phyloP scores from a whole-genome alignment of 2,113 vertebrate genomes.

The Gila orcuttii region DNA sequence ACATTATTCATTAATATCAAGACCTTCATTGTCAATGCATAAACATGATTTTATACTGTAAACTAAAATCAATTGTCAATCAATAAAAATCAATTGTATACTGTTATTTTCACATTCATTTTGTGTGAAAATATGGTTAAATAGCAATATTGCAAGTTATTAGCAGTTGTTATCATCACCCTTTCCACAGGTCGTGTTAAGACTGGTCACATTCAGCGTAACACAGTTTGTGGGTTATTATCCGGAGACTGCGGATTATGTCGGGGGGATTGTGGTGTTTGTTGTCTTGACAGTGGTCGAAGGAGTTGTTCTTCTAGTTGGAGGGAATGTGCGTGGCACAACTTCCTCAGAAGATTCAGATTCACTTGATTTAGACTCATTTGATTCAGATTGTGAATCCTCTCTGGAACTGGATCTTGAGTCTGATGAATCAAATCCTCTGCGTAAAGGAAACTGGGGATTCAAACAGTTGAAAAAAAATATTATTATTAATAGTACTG shows the following conservation, averaged over 20 bases:
- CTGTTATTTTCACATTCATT: too few species aligned
- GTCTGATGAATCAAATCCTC: slow-evolving; percentile 2
- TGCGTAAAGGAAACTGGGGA: slow-evolving; percentile 7
- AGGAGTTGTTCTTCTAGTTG: not conserved
- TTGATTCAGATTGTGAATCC: slow-evolving; percentile 2
- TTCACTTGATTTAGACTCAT: slow-evolving; percentile 25
- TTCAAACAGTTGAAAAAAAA: not conserved
- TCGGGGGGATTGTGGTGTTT: not conserved
- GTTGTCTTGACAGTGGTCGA: not conserved
- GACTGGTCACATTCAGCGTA: too few species aligned
- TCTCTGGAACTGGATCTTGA: not conserved
- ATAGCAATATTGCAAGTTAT: not conserved
- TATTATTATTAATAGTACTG: not conserved
- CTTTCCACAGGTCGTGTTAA: not conserved
- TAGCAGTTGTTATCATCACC: not conserved
- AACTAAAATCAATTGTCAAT: not conserved
- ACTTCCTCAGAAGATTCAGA: slow-evolving; percentile 51
- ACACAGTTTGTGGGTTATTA: too few species aligned
- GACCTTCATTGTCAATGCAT: not conserved
- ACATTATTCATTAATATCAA: not conserved
- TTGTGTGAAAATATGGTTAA: not conserved
- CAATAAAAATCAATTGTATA: not conserved
- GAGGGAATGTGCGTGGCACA: not conserved
- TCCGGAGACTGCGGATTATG: too few species aligned
- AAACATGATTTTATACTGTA: not conserved